A percentile compares a stretch with the other conserved stretches of the same genome.
Conservation (phyloP, 2,888 invertebrate species). For the Lathronympha strigana region DNA sequence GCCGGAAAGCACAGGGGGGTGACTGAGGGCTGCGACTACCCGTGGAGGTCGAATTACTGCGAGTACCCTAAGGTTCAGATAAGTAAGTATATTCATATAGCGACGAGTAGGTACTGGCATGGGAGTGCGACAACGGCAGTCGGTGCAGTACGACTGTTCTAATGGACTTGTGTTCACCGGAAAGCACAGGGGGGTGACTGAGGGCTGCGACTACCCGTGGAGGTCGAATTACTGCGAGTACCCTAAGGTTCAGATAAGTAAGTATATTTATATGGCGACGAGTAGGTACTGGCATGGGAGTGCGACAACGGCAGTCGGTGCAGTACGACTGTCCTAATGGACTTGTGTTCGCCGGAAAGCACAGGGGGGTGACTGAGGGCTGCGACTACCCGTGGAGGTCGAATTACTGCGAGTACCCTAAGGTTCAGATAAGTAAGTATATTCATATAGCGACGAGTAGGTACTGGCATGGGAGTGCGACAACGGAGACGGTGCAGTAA, state of each 20-base stretch:
- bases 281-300: too few relatives aligned
- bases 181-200: slow-evolving; percentile 93
- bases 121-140: slow-evolving; percentile 94
- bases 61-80: slow-evolving; percentile 85
- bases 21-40: slow-evolving; percentile 95
- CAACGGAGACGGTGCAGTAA: slow-evolving; percentile 91
- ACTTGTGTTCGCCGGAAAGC: slow-evolving; percentile 94
- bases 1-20: slow-evolving; percentile 95
- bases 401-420: slow-evolving; percentile 90
- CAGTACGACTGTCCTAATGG: slow-evolving; percentile 95
- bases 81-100: slow-evolving; percentile 84
- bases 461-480: slow-evolving; percentile 98
- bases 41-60: slow-evolving; percentile 95
- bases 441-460: slow-evolving; percentile 24
- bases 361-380: slow-evolving; percentile 93
- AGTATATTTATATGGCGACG: slow-evolving; percentile 77
- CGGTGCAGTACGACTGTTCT: slow-evolving; percentile 94
- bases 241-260: slow-evolving; percentile 86
- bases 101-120: slow-evolving; percentile 92
- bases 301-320: slow-evolving; percentile 91
- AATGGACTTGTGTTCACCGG: slow-evolving; percentile 96
- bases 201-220: slow-evolving; percentile 96
- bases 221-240: slow-evolving; percentile 93
- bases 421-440: slow-evolving; percentile 87
- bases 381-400: slow-evolving; percentile 96